Percentiles rank a stretch among this genome's conserved stretches.
phyloP scores from a whole-genome alignment of 1,140 invertebrate species.

The Geopemphigus sp. region DNA sequence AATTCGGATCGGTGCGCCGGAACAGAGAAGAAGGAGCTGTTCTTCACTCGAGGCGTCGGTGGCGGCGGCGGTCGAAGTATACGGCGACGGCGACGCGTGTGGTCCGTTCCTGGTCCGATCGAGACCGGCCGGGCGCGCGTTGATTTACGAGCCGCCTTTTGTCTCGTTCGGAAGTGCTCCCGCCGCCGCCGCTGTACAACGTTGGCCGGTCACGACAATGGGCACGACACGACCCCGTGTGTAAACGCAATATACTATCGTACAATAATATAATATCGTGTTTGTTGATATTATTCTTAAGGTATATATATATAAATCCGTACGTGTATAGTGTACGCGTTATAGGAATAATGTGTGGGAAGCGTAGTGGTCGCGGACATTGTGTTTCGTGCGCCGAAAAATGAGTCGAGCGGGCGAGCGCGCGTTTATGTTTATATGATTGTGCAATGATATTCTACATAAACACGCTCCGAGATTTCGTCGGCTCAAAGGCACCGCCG shows the following conservation, averaged over 20 bases:
- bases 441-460: too few relatives aligned
- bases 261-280: constrained; percentile 13
- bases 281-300: constrained; percentile 15
- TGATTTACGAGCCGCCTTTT: constrained; percentile 46
- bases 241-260: constrained; percentile 12
- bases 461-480: neutral
- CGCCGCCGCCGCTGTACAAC: constrained; percentile 16
- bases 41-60: too few relatives aligned
- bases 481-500: constrained; percentile 13
- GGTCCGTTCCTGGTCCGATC: constrained; percentile 20
- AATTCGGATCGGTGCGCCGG: too few relatives aligned
- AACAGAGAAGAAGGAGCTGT: too few relatives aligned
- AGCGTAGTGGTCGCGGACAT: neutral
- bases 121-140: constrained; percentile 6
- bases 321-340: too few relatives aligned
- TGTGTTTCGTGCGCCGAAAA: neutral
- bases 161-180: constrained; percentile 45
- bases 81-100: constrained; percentile 24
- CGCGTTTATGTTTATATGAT: neutral
- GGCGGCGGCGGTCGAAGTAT: neutral
- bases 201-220: constrained; percentile 40
- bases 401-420: neutral
- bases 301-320: too few relatives aligned
- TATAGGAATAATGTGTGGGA: neutral
- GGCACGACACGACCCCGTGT: constrained; percentile 33